phyloP scores from a whole-genome alignment of 2,113 vertebrate species.

The Acrocephalus kingi region DNA sequence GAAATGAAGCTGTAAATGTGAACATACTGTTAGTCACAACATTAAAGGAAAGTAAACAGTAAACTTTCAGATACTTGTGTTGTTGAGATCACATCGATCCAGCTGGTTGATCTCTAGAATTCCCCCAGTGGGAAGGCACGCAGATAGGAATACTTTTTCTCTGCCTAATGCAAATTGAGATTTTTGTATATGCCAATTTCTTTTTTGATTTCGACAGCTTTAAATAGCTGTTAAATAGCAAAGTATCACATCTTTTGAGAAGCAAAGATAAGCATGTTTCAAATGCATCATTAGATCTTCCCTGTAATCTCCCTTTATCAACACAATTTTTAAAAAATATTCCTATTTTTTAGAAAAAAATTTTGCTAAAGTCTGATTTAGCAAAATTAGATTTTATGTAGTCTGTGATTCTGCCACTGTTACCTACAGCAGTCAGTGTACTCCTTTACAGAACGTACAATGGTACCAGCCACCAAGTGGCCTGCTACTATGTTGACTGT shows the following conservation, averaged over 20 bases:
- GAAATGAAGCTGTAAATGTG: slow-evolving; percentile 24
- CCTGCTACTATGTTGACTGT: neutral
- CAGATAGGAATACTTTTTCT: neutral
- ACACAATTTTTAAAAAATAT: neutral
- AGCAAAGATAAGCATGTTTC: slow-evolving; percentile 14
- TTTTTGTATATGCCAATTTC: neutral
- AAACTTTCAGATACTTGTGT: neutral
- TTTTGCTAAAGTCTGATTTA: neutral
- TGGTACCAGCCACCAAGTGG: slow-evolving; percentile 2
- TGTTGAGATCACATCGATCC: neutral
- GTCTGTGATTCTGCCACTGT: slow-evolving; percentile 26
- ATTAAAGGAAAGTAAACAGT: slow-evolving; percentile 30
- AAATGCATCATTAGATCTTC: neutral
- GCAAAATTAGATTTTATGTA: neutral
- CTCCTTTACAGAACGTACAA: neutral
- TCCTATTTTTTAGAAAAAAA: neutral
- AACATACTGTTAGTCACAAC: slow-evolving; percentile 53
- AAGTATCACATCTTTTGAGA: slow-evolving; percentile 4
- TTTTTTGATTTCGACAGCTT: slow-evolving; percentile 22
- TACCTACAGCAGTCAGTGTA: neutral
- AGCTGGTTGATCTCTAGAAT: neutral
- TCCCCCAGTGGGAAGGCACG: neutral
- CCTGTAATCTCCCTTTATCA: neutral
- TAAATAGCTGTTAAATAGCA: slow-evolving; percentile 32
- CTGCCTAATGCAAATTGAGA: neutral